Conservation (phyloP, 2,888 invertebrate species). For the Sphinx pinastri region DNA sequence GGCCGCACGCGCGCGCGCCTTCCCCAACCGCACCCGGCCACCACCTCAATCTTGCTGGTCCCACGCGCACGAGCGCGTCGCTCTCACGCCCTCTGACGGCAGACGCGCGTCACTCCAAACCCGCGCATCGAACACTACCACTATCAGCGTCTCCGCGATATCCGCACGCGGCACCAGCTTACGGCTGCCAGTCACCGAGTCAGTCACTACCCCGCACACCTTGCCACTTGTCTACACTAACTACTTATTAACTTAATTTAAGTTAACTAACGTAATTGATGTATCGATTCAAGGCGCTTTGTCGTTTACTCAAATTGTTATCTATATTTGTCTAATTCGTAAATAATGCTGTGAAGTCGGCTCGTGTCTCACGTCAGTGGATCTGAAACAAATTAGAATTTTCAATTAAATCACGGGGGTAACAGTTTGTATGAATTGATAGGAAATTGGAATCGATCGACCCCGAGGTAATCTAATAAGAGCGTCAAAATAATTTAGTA, state of each 20-base stretch:
- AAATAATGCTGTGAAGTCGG: slow-evolving; percentile 42
- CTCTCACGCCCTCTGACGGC: slow-evolving; percentile 44
- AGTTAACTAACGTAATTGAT: slow-evolving; percentile 66
- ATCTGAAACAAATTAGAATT: slow-evolving; percentile 75
- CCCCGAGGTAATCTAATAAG: slow-evolving; percentile 53
- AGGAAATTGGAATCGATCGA: slow-evolving; percentile 57
- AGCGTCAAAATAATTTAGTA: slow-evolving; percentile 54
- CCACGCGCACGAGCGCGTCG: slow-evolving; percentile 49
- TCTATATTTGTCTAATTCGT: slow-evolving; percentile 49
- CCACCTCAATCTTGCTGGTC: slow-evolving; percentile 80
- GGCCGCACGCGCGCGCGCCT: slow-evolving; percentile 83
- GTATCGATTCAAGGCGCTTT: slow-evolving; percentile 75
- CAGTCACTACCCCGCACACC: slow-evolving; percentile 39
- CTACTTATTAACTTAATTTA: slow-evolving; percentile 44
- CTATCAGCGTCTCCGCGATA: slow-evolving; percentile 31
- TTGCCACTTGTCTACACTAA: slow-evolving; percentile 66
- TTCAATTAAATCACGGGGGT: slow-evolving; percentile 46
- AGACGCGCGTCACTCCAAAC: slow-evolving; percentile 37
- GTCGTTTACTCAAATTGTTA: slow-evolving; percentile 63
- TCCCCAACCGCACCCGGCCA: slow-evolving; percentile 80
- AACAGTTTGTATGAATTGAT: slow-evolving; percentile 46
- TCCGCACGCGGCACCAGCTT: slow-evolving; percentile 31
- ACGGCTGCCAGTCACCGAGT: slow-evolving; percentile 35
- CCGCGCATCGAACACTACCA: slow-evolving; percentile 45
- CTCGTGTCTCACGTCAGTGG: slow-evolving; percentile 56